Conservation (phyloP, 1,140 invertebrate species). For the Oscheius sp. region DNA sequence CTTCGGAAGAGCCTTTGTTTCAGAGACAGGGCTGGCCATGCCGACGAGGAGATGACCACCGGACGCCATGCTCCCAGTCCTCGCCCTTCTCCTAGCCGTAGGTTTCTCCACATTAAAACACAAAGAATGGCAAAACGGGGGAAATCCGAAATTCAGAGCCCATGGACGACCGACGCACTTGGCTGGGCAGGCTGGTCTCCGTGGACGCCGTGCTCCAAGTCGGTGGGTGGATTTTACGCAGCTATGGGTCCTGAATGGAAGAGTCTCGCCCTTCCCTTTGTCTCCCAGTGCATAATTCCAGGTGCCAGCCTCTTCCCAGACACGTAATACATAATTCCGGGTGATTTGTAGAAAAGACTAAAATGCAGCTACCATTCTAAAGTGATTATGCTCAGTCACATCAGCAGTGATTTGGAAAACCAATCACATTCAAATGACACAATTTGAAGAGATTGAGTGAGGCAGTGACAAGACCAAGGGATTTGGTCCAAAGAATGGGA, state of each 20-base stretch:
- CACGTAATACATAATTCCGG: neutral
- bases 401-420: too few relatives aligned
- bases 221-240: conserved; percentile 14
- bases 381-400: too few relatives aligned
- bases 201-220: conserved; percentile 46
- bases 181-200: conserved; percentile 52
- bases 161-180: neutral
- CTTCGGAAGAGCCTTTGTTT: neutral
- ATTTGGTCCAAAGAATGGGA: neutral
- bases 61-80: neutral
- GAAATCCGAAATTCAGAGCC: neutral
- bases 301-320: neutral
- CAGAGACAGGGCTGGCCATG: neutral
- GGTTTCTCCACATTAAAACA: neutral
- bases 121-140: too few relatives aligned
- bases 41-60: neutral
- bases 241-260: neutral
- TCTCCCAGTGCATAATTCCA: neutral
- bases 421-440: too few relatives aligned
- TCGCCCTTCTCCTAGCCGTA: neutral
- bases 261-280: conserved; percentile 1
- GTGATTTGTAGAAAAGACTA: neutral
- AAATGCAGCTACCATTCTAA: neutral
- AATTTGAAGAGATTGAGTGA: too few relatives aligned
- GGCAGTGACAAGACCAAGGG: too few relatives aligned